Evolutionary conservation across 2,888 invertebrate genomes (phyloP), one percentile per base, ranked within the genome.

Genomic region (Dynastes hyllus): DNA sequence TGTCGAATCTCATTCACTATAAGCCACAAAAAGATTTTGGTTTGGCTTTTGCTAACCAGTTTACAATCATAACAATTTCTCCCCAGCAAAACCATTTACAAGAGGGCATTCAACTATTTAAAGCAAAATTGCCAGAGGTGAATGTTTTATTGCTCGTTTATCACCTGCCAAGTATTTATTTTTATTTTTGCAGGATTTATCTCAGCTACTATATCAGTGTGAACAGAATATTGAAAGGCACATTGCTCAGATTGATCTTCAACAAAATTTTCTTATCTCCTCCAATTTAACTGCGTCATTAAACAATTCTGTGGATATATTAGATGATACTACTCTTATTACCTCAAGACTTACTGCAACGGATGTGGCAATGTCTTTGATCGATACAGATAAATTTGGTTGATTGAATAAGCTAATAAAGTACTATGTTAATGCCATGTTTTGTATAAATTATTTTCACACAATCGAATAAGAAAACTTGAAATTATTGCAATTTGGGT

Each of bases 1-100:
- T 92, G 83, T 90, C 90, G 16, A 95, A 95, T 91, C 90, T 95
- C 76, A 77, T 83, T 91, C 93, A 86, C 92, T 92, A 89, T 88
- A 92, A 81, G 85, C 86, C 90, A 2, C 89, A 89, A 76, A 89
- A 88, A 81, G 89, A 87, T 82, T 90, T 94, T 84, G 91, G 91
- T 0, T 90, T 91, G 45, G 92, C 92, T 71, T 89, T 92, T 78
- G 93, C 91, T 1, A 93, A 92, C 2, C 94, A 94, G 82, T 91
- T 91, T 75, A 91, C 92, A 0, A 87, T 89, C 81, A 92, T 94
- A 82, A 92, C 93, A 0, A 90, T 90, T 84, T 92, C 92, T 82
- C 93, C 94, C 0, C 92, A 91, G 84, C 90, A 91, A 81, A 86
- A 86, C 71, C 88, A 89, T 81, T 87, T 93, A 0, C 89, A 89